phyloP scores from a whole-genome alignment of 2,113 vertebrate species.

The Coryphaenoides rupestris region DNA sequence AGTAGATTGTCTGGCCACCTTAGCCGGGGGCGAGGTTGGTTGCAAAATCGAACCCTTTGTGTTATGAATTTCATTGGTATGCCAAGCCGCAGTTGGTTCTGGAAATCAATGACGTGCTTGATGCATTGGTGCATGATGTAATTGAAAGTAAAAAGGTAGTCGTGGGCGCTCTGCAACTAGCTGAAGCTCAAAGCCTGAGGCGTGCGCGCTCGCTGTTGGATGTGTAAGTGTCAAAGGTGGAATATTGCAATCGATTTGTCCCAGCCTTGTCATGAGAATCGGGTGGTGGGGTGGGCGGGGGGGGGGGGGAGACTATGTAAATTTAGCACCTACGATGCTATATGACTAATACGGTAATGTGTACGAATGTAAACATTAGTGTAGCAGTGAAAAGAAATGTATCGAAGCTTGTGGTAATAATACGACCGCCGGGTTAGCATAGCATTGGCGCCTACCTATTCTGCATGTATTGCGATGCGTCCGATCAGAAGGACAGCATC shows the following conservation, averaged over 20 bases:
- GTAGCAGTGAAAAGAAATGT: not conserved
- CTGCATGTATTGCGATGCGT: too few relatives aligned
- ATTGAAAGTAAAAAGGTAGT: conserved; percentile 23
- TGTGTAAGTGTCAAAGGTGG: conserved; percentile 28
- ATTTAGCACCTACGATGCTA: conserved; percentile 39
- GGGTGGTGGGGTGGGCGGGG: too few relatives aligned
- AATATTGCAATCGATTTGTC: conserved; percentile 47
- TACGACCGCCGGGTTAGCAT: too few relatives aligned
- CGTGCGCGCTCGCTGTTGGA: conserved; percentile 16
- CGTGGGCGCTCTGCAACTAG: conserved; percentile 18
- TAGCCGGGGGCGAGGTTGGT: too few relatives aligned
- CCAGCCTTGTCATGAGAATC: conserved; percentile 43
- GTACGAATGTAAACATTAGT: conserved; percentile 13
- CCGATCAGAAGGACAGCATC: not conserved
- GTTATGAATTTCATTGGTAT: conserved; percentile 20
- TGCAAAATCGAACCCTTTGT: conserved; percentile 22
- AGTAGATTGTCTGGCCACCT: too few relatives aligned
- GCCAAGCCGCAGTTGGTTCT: conserved; percentile 8
- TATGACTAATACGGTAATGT: conserved; percentile 10
- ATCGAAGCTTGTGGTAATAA: conserved; percentile 2
- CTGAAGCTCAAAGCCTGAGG: conserved; percentile 7
- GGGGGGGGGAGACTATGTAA: conserved; percentile 15
- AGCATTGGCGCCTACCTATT: too few relatives aligned
- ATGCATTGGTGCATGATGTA: conserved; percentile 30
- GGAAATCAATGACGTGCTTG: conserved; percentile 16